Evolutionary conservation across 1,140 invertebrate genomes (phyloP), one percentile per base, ranked within the genome.

Genomic region (Drosophila sp.): DNA sequence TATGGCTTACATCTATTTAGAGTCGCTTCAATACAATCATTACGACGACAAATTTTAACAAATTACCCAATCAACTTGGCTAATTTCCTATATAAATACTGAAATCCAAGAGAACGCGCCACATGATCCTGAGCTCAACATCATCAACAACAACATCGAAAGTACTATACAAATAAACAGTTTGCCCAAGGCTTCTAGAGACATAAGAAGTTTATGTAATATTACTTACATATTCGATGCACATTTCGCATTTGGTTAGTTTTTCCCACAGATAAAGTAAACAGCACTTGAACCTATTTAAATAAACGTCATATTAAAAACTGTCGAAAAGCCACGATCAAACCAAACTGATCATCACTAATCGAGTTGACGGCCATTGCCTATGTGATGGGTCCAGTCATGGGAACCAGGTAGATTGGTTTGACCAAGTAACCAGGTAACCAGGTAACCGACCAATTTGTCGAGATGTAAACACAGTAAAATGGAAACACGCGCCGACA

Each of bases 401-500:
- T 29, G 46, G 13, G 7, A 16, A 2, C 7, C 81, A 84, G 81
- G 81, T 84, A 78, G 71, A 76, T 27, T 34, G 9, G 21, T 4
- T 14, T 29, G 27, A 14, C 8, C 75, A 86, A n/a, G n/a, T n/a
- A n/a, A n/a, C n/a, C n/a, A n/a, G n/a, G n/a, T n/a, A n/a, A n/a
- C n/a, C n/a, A n/a, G 82, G 81, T 86, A 86, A 65, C 36, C 29
- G 40, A 21, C 27, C 51, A 41, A 61, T 72, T 70, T 73, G 66
- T 53, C 45, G 41, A 32, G 72, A 72, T 63, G 65, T 84, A 84
- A 81, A 87, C 59, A 78, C 67, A 59, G 62, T 38, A 75, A 83
- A 82, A 78, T 82, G 72, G 64, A 81, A 87, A 87, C 82, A 87
- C 79, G 82, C 79, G 82, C 82, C 83, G 82, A 89, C 82, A 82